Evolutionary conservation across 2,888 invertebrate genomes (phyloP).

Genomic region (Acleris sparsana): DNA sequence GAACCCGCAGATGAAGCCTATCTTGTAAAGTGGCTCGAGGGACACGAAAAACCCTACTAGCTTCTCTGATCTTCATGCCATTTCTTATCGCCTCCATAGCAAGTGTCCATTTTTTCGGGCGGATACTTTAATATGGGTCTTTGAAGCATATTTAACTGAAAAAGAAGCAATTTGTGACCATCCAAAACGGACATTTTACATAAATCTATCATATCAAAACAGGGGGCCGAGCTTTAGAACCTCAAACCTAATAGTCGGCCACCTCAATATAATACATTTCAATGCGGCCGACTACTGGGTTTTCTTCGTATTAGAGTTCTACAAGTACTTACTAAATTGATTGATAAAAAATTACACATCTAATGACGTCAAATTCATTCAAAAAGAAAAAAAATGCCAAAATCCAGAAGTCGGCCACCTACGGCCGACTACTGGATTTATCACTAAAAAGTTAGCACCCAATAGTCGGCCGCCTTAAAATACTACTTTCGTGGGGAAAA

Average conservation of each 20-base stretch:
- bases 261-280: background rate
- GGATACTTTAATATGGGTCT: slow-evolving; percentile 31
- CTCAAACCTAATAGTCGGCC: slow-evolving; percentile 3
- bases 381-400: background rate
- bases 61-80: slow-evolving; percentile 36
- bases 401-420: background rate
- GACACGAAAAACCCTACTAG: slow-evolving; percentile 24
- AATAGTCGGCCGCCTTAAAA: background rate
- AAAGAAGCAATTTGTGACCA: background rate
- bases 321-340: slow-evolving; percentile 1
- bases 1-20: slow-evolving; percentile 12
- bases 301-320: background rate
- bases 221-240: slow-evolving; percentile 5
- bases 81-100: slow-evolving; percentile 35
- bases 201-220: slow-evolving; percentile 1
- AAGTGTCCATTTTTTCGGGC: slow-evolving; percentile 28
- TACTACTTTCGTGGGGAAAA: background rate
- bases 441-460: background rate
- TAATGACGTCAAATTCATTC: slow-evolving; percentile 1
- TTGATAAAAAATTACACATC: background rate
- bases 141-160: slow-evolving; percentile 6
- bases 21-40: slow-evolving; percentile 6
- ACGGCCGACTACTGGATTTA: slow-evolving; percentile 5
- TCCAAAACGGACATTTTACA: background rate
- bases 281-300: background rate